phyloP scores from a whole-genome alignment of 2,113 vertebrate genomes.

The Rhodinocichla rosea region DNA sequence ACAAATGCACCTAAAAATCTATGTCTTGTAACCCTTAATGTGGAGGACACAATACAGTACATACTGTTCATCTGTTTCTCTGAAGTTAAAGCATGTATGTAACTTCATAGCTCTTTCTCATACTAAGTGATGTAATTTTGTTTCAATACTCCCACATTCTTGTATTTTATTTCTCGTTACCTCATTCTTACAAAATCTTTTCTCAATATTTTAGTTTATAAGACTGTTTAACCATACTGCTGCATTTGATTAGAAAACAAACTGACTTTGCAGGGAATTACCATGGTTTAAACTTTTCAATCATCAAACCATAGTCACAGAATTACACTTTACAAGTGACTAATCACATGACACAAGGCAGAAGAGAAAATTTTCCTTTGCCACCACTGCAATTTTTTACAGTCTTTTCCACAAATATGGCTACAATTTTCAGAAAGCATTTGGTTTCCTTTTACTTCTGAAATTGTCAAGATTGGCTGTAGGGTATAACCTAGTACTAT shows the following conservation, averaged over 20 bases:
- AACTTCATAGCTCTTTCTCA: background rate
- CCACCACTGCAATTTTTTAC: background rate
- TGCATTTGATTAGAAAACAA: background rate
- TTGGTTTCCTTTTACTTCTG: background rate
- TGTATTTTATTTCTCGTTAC: slow-evolving; percentile 13
- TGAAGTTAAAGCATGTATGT: background rate
- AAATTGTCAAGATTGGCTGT: background rate
- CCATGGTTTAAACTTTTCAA: background rate
- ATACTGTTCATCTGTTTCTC: background rate
- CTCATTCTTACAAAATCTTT: slow-evolving; percentile 1
- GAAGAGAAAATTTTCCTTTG: background rate
- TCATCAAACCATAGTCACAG: background rate
- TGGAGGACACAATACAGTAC: background rate
- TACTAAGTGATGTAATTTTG: background rate
- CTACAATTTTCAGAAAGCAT: background rate
- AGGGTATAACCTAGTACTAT: background rate
- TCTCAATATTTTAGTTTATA: background rate
- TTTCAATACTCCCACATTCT: background rate
- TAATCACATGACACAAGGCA: background rate
- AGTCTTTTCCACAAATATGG: background rate
- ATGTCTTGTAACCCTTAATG: background rate
- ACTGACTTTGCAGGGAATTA: background rate
- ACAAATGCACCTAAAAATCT: background rate
- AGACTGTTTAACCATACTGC: background rate
- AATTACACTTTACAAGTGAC: background rate